Evolutionary conservation across 1,140 invertebrate species (phyloP).

Genomic region (Bombus consobrinus): DNA sequence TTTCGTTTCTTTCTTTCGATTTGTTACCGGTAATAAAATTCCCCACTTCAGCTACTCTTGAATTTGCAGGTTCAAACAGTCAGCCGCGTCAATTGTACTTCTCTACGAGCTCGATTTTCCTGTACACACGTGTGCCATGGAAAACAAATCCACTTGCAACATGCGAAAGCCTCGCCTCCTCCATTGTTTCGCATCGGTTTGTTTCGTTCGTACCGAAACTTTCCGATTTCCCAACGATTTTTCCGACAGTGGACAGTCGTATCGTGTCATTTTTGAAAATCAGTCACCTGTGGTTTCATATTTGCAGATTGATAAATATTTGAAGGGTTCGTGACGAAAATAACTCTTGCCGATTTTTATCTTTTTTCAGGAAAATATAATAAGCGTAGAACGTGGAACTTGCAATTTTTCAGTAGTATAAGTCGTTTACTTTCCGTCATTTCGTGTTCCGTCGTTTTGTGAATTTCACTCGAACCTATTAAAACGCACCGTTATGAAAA

Average conservation of each 20-base stretch:
- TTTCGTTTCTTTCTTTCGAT: not conserved
- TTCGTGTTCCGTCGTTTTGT: too few relatives aligned
- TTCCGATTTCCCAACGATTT: not conserved
- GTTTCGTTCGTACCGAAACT: not conserved
- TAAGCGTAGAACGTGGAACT: too few relatives aligned
- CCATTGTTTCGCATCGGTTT: not conserved
- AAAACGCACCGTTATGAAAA: too few relatives aligned
- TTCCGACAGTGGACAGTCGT: not conserved
- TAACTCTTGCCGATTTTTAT: not conserved
- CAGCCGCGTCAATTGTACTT: conserved; percentile 12
- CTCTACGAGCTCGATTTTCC: conserved; percentile 14
- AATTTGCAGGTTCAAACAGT: conserved; percentile 7
- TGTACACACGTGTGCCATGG: not conserved
- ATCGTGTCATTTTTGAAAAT: not conserved
- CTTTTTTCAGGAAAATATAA: too few relatives aligned
- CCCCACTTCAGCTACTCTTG: conserved; percentile 8
- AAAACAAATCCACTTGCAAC: conserved; percentile 7
- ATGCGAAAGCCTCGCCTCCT: not conserved
- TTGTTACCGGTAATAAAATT: conserved; percentile 22
- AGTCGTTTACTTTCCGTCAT: too few relatives aligned
- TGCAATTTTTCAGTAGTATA: too few relatives aligned
- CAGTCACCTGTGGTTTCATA: not conserved
- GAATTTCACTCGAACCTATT: not conserved
- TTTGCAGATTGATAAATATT: not conserved
- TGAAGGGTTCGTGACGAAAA: not conserved